These are phyloP conservation scores for Jaculus jaculus DNA, from an alignment of 2,113 vertebrate genomes.

Conservation along the genomic window DNA sequence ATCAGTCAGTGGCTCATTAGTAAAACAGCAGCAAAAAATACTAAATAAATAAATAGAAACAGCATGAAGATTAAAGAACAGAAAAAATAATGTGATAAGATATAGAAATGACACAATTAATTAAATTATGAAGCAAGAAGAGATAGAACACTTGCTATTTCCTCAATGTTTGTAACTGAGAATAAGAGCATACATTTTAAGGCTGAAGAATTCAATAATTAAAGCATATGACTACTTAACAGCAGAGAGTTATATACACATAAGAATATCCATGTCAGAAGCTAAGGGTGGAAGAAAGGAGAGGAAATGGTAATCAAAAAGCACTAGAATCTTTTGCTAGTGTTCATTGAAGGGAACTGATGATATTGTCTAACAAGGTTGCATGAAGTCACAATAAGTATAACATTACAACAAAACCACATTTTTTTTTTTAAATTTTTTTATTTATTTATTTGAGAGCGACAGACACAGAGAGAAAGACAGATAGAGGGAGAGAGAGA, in stretches of 20 bases:
- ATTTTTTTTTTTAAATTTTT: neutral
- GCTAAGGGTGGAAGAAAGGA: neutral
- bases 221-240: neutral
- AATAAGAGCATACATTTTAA: conserved; percentile 26
- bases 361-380: neutral
- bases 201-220: neutral
- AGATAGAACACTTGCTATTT: neutral
- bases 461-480: too few species aligned
- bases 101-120: neutral
- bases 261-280: neutral
- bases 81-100: neutral
- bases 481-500: too few species aligned
- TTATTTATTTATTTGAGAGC: too few species aligned
- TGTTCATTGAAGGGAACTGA: neutral
- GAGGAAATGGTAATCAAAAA: neutral
- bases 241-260: neutral
- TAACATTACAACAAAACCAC: conserved; percentile 22
- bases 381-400: neutral
- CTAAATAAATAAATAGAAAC: neutral
- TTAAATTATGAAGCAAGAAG: neutral
- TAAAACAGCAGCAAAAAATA: neutral
- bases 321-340: neutral
- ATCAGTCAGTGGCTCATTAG: neutral
- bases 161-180: neutral
- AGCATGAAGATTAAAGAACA: neutral